phyloP scores from a whole-genome alignment of 2,797 vertebrate genomes.

The Rhabdophis nuchalis region DNA sequence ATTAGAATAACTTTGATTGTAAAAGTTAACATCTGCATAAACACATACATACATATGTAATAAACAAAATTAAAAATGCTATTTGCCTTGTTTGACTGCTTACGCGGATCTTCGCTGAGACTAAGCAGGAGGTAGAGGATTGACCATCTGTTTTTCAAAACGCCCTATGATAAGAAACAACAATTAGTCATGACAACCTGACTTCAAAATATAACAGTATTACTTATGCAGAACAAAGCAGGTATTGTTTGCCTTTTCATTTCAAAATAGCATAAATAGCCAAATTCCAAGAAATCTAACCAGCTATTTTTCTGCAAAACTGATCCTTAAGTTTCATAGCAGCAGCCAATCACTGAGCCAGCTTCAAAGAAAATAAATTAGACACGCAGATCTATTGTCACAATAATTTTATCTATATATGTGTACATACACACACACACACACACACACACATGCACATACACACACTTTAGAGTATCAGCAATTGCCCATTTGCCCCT shows the following conservation, averaged over 20 bases:
- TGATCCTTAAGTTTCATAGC: background rate
- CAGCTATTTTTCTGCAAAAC: background rate
- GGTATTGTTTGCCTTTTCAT: background rate
- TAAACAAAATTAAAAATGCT: background rate
- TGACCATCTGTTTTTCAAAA: conserved; percentile 96
- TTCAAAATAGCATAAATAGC: background rate
- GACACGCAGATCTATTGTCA: background rate
- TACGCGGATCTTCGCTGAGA: conserved; percentile 95
- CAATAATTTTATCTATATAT: background rate
- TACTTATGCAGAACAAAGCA: background rate
- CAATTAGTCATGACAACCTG: conserved; percentile 1
- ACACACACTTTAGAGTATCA: background rate
- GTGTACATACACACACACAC: background rate
- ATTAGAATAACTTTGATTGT: background rate
- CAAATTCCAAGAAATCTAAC: background rate
- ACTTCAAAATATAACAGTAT: background rate
- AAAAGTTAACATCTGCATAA: background rate
- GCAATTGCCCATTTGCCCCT: background rate
- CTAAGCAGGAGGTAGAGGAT: conserved; percentile 95
- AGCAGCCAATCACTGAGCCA: background rate
- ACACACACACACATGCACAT: background rate
- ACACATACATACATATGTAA: background rate
- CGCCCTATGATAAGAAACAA: conserved; percentile 72
- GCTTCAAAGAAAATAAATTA: background rate
- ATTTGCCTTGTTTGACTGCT: conserved; percentile 84